Base-by-base conservation (phyloP, 2,888 invertebrate species). In the Thera obeliscata region DNA sequence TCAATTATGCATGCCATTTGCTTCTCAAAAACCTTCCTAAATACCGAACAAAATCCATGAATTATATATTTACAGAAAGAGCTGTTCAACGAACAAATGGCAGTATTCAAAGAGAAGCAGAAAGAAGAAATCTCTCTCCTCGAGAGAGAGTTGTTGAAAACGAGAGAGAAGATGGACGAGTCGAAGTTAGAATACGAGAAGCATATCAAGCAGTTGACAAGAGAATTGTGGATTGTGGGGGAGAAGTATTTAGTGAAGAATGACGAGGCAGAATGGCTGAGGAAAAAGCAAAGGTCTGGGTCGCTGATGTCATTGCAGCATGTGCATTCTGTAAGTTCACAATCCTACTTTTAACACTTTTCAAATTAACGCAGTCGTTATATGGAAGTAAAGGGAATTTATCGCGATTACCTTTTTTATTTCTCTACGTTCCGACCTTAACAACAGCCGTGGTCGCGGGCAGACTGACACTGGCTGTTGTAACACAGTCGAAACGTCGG, bases 81-180 rank as follows among this genome's bases (percentile, higher is more conserved):
- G 84, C 82, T 95, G 8, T 96, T 95, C 80, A 94, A 95, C 71
- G 95, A 95, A 76, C 95, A 96, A 82, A 93, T 96, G 68, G 76
- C 85, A 2, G 88, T 93, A 63, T 84, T 94, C 67, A 91, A 93
- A 55, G 89, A 89, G 60, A 94, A 93, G 66, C 93, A 92, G 61
- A 91, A 93, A 46, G 94, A 94, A 64, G 95, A 96, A 78, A 90
- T 94, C n/a, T 74, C 78, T 0, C 33, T 84, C 5, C 80, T 92
- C 56, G 92, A 94, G 69, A 89, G 91, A 56, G 88, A 95, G 65
- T 86, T 95, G 69, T 81, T 87, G n/a, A 94, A 91, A 55, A 94
- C 95, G 33, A 89, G 94, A 56, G 93, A 94, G n/a, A 95, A 94
- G 58, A 75, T 91, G 69, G 84, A 84, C 61, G 86, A 85, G 70